Conservation (phyloP, 1,140 invertebrate species). For the Adelges cooleyi region DNA sequence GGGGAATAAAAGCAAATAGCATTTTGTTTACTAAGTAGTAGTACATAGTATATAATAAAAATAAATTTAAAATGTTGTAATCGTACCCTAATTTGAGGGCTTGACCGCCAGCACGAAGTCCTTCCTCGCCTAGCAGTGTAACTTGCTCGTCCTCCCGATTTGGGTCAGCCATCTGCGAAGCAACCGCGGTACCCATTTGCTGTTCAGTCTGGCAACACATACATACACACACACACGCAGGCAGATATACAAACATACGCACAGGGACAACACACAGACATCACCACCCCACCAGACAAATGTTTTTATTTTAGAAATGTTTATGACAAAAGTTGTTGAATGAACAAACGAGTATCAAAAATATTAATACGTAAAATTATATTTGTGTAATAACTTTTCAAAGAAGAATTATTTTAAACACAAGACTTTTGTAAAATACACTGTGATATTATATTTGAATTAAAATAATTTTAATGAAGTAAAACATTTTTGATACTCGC, state of each 20-base stretch:
- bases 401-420: too few relatives aligned
- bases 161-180: conserved; percentile 73
- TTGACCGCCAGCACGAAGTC: conserved; percentile 69
- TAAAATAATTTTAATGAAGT: not conserved
- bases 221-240: conserved; percentile 40
- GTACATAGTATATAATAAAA: not conserved
- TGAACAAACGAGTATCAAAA: conserved; percentile 21
- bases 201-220: conserved; percentile 48
- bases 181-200: conserved; percentile 39
- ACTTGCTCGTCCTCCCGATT: conserved; percentile 87
- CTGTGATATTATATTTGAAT: not conserved
- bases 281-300: conserved; percentile 27
- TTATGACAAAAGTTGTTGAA: conserved; percentile 8
- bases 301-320: conserved; percentile 18
- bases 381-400: too few relatives aligned
- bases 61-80: conserved; percentile 16
- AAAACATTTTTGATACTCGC: conserved; percentile 19
- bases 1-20: conserved; percentile 16
- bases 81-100: conserved; percentile 87
- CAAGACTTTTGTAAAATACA: not conserved
- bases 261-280: conserved; percentile 26
- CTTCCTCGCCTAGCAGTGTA: conserved; percentile 86
- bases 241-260: not conserved
- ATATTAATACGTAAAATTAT: not conserved
- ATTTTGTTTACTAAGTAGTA: too few relatives aligned